Percentiles rank a stretch among this genome's conserved stretches.
phyloP scores from a whole-genome alignment of 37 sponge, comb jelly and placozoan species.

The Diacarnus erythraeanus region DNA sequence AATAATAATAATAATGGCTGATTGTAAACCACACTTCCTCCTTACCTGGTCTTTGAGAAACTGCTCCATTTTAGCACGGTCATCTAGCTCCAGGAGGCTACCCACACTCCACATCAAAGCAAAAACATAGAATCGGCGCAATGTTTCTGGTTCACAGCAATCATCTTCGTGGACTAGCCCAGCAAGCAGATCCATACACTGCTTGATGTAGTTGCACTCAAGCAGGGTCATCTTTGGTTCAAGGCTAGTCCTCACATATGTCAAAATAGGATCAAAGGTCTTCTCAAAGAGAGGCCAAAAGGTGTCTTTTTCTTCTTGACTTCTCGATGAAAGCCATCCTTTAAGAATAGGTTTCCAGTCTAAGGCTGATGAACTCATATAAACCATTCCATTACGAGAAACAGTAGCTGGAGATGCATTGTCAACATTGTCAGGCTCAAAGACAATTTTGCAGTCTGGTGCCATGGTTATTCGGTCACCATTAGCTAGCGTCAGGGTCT shows the following conservation, averaged over 20 bases:
- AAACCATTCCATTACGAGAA: slow-evolving; percentile 96
- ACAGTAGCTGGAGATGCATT: slow-evolving; percentile 98
- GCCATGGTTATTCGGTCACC: slow-evolving; percentile 98
- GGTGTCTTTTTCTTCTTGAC: slow-evolving; percentile 45
- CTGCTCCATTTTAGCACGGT: slow-evolving; percentile 87
- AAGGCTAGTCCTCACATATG: slow-evolving; percentile 65
- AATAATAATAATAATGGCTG: no score
- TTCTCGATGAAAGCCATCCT: slow-evolving; percentile 84
- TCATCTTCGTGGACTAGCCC: slow-evolving; percentile 76
- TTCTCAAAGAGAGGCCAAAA: slow-evolving; percentile 78
- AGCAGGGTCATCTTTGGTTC: slow-evolving; percentile 88
- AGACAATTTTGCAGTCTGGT: slow-evolving; percentile 92
- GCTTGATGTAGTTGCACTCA: slow-evolving; percentile 94
- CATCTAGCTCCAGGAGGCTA: slow-evolving; percentile 89
- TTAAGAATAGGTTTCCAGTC: slow-evolving; percentile 96
- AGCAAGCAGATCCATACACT: slow-evolving; percentile 85
- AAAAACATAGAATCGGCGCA: slow-evolving; percentile 89
- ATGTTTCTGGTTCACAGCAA: slow-evolving; percentile 38
- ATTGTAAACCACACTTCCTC: no score
- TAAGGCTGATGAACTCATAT: slow-evolving; percentile 95
- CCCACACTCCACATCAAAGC: slow-evolving; percentile 99
- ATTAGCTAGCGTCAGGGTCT: slow-evolving; percentile 96
- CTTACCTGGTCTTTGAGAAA: slow-evolving; percentile 57
- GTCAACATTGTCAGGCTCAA: slow-evolving; percentile 99
- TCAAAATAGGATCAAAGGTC: slow-evolving; percentile 74